Evolutionary conservation across 1,140 invertebrate genomes (phyloP).

Genomic region (Macrobrachium nipponense): DNA sequence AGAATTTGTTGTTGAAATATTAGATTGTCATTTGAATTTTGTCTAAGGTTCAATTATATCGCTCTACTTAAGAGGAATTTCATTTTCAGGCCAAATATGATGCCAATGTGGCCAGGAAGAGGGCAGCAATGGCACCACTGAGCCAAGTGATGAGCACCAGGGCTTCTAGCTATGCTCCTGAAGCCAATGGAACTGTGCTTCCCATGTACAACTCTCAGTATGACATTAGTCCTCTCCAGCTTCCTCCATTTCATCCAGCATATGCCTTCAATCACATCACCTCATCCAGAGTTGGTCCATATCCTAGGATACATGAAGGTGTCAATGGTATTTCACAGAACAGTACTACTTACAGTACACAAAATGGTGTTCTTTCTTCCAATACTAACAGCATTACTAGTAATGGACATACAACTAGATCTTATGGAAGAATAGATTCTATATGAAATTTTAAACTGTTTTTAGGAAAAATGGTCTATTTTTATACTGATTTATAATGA

Average conservation of each 20-base stretch:
- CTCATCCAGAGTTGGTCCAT: slow-evolving; percentile 36
- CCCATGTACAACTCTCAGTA: neutral
- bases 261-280: slow-evolving; percentile 42
- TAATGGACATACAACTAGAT: slow-evolving; percentile 9
- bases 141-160: slow-evolving; percentile 46
- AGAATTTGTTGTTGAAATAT: slow-evolving; percentile 65
- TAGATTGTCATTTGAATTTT: neutral
- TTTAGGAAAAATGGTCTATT: slow-evolving; percentile 6
- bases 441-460: slow-evolving; percentile 20
- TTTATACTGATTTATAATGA: neutral
- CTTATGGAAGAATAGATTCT: slow-evolving; percentile 24
- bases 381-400: slow-evolving; percentile 23
- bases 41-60: neutral
- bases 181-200: neutral
- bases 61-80: slow-evolving; percentile 37
- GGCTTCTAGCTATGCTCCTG: neutral
- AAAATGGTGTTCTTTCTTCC: neutral
- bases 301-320: slow-evolving; percentile 38
- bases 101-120: slow-evolving; percentile 73
- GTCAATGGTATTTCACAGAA: slow-evolving; percentile 21
- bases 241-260: slow-evolving; percentile 51
- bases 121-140: slow-evolving; percentile 72
- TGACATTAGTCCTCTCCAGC: neutral
- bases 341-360: neutral
- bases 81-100: slow-evolving; percentile 79